Percentiles rank a stretch among this genome's conserved stretches.
These are phyloP conservation scores for Fundulus diaphanus DNA, from an alignment of 2,797 vertebrate genomes.

Conservation along the genomic window DNA sequence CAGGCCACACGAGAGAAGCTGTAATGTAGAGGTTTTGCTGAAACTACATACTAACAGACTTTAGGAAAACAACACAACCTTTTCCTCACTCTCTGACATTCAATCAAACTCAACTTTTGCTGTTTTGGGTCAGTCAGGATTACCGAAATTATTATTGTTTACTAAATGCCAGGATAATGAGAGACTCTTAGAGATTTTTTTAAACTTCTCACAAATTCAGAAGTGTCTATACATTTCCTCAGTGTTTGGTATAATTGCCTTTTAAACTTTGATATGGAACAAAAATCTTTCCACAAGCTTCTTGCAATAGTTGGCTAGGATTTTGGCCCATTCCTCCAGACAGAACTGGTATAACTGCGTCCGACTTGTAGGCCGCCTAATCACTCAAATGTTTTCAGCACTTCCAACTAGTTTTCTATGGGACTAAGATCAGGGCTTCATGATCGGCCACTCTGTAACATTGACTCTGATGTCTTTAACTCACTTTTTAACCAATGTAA, in stretches of 20 bases:
- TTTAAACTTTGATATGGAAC: neutral
- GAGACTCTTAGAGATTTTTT: too few species aligned
- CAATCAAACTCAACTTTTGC: neutral
- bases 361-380: too few species aligned
- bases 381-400: too few species aligned
- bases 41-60: neutral
- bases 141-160: neutral
- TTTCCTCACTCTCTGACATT: neutral
- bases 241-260: neutral
- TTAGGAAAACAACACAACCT: neutral
- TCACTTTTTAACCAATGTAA: neutral
- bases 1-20: conserved; percentile 14
- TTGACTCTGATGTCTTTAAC: too few species aligned
- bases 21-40: conserved; percentile 19
- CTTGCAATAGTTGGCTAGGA: neutral
- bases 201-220: neutral
- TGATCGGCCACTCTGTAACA: too few species aligned
- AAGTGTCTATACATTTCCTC: neutral
- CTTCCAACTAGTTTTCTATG: too few species aligned
- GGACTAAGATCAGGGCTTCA: too few species aligned
- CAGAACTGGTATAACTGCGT: neutral
- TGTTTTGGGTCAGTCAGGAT: neutral
- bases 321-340: neutral
- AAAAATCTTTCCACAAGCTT: neutral
- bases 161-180: too few species aligned